These are phyloP conservation scores for Lanius collurio DNA, from an alignment of 2,113 vertebrate genomes.

Conservation along the genomic window DNA sequence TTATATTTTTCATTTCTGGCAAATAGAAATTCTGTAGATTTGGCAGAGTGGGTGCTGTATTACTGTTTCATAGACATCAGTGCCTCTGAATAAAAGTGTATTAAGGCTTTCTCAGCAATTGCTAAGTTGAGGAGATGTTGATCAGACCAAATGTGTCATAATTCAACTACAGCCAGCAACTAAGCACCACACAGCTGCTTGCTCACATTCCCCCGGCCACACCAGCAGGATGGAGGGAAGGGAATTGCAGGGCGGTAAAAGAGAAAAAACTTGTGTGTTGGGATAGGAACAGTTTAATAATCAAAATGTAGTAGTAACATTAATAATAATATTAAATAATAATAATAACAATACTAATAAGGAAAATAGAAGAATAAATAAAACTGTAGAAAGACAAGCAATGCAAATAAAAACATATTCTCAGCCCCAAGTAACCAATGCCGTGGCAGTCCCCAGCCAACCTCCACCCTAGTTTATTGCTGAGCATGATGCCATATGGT, in stretches of 20 bases:
- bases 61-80: background rate
- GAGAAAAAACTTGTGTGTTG: background rate
- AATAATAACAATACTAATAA: background rate
- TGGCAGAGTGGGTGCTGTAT: background rate
- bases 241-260: accelerated
- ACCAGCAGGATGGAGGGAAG: background rate
- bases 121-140: background rate
- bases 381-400: background rate
- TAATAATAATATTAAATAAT: background rate
- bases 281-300: background rate
- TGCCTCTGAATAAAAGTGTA: background rate
- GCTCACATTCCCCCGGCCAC: background rate
- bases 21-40: background rate
- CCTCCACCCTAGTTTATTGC: background rate
- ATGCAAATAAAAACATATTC: background rate
- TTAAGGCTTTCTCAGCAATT: background rate
- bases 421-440: background rate
- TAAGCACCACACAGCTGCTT: background rate
- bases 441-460: background rate
- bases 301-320: background rate
- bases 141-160: background rate
- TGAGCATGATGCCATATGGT: background rate
- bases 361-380: background rate
- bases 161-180: background rate
- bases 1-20: background rate